Conservation (phyloP, 1,140 invertebrate species). For the Zaprionus taronus region DNA sequence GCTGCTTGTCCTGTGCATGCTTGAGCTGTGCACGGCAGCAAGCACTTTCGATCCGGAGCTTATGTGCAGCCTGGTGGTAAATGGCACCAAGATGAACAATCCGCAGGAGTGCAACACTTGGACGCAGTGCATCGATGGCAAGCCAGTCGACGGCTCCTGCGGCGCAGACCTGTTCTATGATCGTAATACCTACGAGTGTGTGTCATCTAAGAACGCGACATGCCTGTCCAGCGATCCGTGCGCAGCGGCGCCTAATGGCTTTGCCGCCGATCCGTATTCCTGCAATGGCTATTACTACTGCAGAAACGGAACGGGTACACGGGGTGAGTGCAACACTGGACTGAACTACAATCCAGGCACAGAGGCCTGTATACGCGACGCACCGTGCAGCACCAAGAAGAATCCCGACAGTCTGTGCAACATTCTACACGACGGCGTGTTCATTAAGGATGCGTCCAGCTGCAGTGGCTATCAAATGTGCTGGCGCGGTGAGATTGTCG, state of each 20-base stretch:
- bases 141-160: constrained; percentile 56
- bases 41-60: constrained; percentile 59
- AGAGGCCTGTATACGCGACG: constrained; percentile 63
- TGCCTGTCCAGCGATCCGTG: constrained; percentile 77
- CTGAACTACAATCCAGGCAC: constrained; percentile 68
- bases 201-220: constrained; percentile 41
- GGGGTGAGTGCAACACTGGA: constrained; percentile 58
- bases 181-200: constrained; percentile 53
- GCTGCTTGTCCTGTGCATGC: constrained; percentile 1
- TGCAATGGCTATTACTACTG: constrained; percentile 79
- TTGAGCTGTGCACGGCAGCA: not conserved
- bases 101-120: constrained; percentile 66
- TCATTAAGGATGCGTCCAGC: constrained; percentile 55
- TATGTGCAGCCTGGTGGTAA: constrained; percentile 57
- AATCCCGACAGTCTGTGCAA: constrained; percentile 72
- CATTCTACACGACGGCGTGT: constrained; percentile 75
- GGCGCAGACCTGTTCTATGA: constrained; percentile 60
- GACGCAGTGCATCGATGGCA: constrained; percentile 63
- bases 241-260: constrained; percentile 55
- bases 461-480: constrained; percentile 73
- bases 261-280: constrained; percentile 70
- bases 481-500: constrained; percentile 56
- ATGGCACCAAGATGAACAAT: constrained; percentile 71
- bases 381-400: constrained; percentile 49
- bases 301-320: constrained; percentile 46